Percentiles rank a stretch among this genome's conserved stretches.
Evolutionary conservation across 2,797 vertebrate species (phyloP).

Genomic region (Muraenolepis orangiensis): DNA sequence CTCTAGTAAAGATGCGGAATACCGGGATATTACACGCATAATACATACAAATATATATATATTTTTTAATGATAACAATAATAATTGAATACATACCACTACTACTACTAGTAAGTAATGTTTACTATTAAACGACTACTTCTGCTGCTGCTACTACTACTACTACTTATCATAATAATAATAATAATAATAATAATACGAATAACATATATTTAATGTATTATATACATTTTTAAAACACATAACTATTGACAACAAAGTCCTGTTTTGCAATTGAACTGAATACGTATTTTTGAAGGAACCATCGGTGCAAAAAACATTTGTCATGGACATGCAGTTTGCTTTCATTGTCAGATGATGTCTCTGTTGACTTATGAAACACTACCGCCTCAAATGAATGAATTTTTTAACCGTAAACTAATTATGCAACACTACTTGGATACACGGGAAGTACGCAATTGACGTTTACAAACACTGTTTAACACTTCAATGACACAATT

Average conservation of each 20-base stretch:
- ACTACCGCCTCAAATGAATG: conserved; percentile 19
- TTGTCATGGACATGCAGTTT: conserved; percentile 43
- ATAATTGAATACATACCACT: too few species aligned
- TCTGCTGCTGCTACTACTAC: too few species aligned
- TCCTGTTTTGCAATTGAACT: not conserved
- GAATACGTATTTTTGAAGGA: not conserved
- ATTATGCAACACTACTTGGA: not conserved
- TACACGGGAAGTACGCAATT: not conserved
- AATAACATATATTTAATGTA: too few species aligned
- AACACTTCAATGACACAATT: not conserved
- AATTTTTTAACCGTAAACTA: not conserved
- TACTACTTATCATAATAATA: too few species aligned
- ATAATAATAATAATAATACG: too few species aligned
- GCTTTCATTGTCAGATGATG: conserved; percentile 42
- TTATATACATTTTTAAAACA: not conserved
- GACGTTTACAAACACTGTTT: not conserved
- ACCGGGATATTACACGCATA: not conserved
- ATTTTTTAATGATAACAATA: too few species aligned
- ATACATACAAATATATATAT: not conserved
- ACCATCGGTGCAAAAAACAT: not conserved
- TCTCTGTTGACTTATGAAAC: conserved; percentile 38
- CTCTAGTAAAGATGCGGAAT: not conserved
- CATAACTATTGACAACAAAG: not conserved
- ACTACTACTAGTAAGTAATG: too few species aligned
- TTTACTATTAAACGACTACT: too few species aligned